These are phyloP conservation scores for Bubo scandiacus DNA, from an alignment of 2,113 vertebrate species.

Conservation along the genomic window DNA sequence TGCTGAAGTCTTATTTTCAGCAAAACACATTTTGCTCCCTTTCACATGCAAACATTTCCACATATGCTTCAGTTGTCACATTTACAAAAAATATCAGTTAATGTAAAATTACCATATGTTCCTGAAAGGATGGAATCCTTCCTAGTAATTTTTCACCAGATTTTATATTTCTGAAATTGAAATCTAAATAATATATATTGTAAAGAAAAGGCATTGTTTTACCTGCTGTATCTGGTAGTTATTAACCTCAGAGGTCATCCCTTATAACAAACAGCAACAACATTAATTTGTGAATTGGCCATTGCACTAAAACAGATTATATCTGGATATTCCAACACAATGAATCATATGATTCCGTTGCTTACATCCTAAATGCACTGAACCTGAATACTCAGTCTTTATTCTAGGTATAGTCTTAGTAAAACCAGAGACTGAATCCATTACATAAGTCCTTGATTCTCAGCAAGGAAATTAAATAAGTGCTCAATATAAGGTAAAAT, in stretches of 20 bases:
- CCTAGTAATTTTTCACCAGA: neutral
- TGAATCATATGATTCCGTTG: neutral
- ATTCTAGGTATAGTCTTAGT: neutral
- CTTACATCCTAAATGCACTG: neutral
- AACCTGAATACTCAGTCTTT: neutral
- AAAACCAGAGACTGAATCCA: neutral
- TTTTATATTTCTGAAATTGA: neutral
- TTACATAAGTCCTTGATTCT: neutral
- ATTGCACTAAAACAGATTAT: neutral
- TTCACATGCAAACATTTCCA: slow-evolving; percentile 6
- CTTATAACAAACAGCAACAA: neutral
- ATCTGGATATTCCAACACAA: neutral
- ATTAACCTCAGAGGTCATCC: neutral
- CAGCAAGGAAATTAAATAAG: neutral
- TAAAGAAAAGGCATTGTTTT: neutral
- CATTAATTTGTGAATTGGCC: neutral
- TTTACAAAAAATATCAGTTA: neutral
- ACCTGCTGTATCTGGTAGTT: neutral
- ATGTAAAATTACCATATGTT: slow-evolving; percentile 19
- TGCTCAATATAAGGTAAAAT: neutral
- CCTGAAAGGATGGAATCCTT: neutral
- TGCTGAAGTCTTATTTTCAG: neutral
- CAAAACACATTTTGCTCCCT: slow-evolving; percentile 7
- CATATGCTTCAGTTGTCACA: slow-evolving; percentile 32
- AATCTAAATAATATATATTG: neutral